phyloP scores from a whole-genome alignment of 2,797 vertebrate species.

The Silurus lanzhouensis region DNA sequence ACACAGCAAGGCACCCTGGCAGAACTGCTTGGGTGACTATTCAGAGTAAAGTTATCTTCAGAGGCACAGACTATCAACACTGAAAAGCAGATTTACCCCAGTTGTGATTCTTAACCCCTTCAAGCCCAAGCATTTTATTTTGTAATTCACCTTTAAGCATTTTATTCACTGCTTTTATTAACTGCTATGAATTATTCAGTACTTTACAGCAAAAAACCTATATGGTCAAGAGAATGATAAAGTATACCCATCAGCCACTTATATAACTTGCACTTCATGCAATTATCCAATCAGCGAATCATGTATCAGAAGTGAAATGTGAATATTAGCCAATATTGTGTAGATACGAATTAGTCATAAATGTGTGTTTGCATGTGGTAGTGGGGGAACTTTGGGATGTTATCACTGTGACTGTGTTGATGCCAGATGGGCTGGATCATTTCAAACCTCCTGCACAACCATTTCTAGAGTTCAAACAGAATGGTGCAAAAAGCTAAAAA shows the following conservation, averaged over 20 bases:
- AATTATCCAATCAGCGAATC: background rate
- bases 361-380: no score
- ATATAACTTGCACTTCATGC: background rate
- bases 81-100: slow-evolving; percentile 4
- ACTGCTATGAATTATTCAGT: background rate
- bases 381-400: background rate
- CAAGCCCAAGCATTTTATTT: slow-evolving; percentile 2
- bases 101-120: slow-evolving; percentile 2
- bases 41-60: slow-evolving; percentile 33
- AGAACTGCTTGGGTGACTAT: slow-evolving; percentile 45
- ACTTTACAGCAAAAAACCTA: background rate
- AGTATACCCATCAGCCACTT: background rate
- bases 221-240: background rate
- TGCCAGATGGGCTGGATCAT: background rate
- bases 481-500: background rate
- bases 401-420: background rate
- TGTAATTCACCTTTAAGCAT: background rate
- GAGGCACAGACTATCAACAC: slow-evolving; percentile 27
- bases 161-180: background rate
- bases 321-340: background rate
- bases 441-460: background rate
- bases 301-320: background rate
- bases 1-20: slow-evolving; percentile 37
- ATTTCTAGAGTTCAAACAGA: background rate
- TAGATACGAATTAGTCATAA: background rate